phyloP scores from a whole-genome alignment of 2,113 vertebrate species.

The Aptenodytes forsteri region DNA sequence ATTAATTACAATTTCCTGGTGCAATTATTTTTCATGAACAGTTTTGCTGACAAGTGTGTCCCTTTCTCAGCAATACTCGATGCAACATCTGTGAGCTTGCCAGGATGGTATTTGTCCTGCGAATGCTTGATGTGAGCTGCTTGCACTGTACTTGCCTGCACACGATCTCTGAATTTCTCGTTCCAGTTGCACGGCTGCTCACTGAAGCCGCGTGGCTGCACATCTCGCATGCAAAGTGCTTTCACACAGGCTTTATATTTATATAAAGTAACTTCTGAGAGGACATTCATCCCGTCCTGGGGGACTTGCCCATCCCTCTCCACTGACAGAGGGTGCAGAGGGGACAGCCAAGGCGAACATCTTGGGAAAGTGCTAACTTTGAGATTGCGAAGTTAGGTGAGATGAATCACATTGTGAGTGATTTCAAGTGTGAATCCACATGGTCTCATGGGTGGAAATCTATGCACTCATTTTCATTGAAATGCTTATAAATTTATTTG shows the following conservation, averaged over 20 bases:
- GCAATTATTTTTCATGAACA: not conserved
- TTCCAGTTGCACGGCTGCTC: too few species aligned
- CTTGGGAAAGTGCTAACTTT: not conserved
- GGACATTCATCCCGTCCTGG: not conserved
- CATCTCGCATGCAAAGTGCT: not conserved
- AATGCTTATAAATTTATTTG: not conserved
- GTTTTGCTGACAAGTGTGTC: not conserved
- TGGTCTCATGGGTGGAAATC: not conserved
- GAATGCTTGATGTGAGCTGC: accelerated
- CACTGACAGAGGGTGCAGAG: not conserved
- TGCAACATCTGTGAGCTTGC: not conserved
- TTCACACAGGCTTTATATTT: not conserved
- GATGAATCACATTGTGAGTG: accelerated
- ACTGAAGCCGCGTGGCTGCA: not conserved
- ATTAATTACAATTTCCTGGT: not conserved
- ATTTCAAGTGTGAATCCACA: not conserved
- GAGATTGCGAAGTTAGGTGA: not conserved
- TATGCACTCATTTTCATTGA: not conserved
- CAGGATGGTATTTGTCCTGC: not conserved
- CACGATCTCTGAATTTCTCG: accelerated
- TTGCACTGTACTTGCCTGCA: not conserved
- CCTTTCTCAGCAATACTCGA: not conserved
- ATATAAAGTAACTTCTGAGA: too few species aligned
- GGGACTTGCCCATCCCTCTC: not conserved
- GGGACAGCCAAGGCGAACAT: too few species aligned